phyloP scores from a whole-genome alignment of 2,113 vertebrate species.

The Hemibagrus wyckioides region DNA sequence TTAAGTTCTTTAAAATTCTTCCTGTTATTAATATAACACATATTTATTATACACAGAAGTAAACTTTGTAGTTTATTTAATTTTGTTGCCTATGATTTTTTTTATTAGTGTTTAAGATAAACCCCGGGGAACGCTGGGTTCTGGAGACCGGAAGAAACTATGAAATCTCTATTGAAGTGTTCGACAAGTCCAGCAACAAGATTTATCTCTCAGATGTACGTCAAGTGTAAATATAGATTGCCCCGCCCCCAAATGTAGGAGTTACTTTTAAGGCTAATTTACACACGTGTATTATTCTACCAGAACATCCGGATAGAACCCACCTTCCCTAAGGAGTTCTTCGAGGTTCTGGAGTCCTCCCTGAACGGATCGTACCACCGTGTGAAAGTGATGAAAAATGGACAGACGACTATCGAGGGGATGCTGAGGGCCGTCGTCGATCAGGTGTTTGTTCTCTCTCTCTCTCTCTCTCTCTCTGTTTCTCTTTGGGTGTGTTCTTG shows the following conservation, averaged over 20 bases:
- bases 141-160: constrained; percentile 85
- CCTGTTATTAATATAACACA: too few species aligned
- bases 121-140: constrained; percentile 91
- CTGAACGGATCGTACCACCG: constrained; percentile 87
- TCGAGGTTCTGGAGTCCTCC: constrained; percentile 83
- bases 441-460: constrained; percentile 70
- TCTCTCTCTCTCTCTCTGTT: background rate
- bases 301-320: constrained; percentile 86
- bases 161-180: constrained; percentile 85
- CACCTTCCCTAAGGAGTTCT: constrained; percentile 78
- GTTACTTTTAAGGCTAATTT: too few species aligned
- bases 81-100: background rate
- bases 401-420: constrained; percentile 81
- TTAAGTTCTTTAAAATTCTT: too few species aligned
- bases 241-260: background rate
- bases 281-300: constrained; percentile 50
- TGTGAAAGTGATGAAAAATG: constrained; percentile 77
- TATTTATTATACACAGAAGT: too few species aligned
- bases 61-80: too few species aligned
- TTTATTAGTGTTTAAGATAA: constrained; percentile 83
- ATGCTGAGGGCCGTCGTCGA: constrained; percentile 83
- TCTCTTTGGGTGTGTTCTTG: background rate
- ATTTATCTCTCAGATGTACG: constrained; percentile 91
- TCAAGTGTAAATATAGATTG: constrained; percentile 42
- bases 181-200: constrained; percentile 90